Evolutionary conservation across 1,140 invertebrate species (phyloP), one percentile per base, ranked within the genome.

Genomic region (Sinonovacula constricta): DNA sequence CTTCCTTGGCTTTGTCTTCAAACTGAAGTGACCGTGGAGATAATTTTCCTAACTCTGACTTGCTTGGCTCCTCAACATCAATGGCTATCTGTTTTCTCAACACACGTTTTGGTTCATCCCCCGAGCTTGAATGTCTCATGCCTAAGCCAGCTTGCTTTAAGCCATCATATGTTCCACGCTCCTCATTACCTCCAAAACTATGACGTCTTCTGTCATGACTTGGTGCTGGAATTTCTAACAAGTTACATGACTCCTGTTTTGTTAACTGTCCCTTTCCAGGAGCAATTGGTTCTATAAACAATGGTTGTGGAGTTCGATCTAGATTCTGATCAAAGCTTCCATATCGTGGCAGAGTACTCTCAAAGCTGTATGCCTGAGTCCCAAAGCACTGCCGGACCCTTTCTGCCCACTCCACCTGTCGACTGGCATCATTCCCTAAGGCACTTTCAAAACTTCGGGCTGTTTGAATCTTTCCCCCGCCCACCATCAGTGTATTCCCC

Each of bases 361-460:
- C 72, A 49, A 76, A 76, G 24, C 72, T 76, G n/a, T 76, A 63
- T 14, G 72, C 62, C 1, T 33, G 33, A 57, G 56, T 76, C 3
- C 39, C 63, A 62, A 76, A 76, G 60, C 31, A 76, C 49, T 66
- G 62, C 28, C 28, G 54, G 5, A 60, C 62, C n/a, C 67, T 57
- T 39, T 54, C 72, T 62, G 57, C 53, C 18, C 24, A 26, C n/a
- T 66, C 39, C 22, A 59, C 63, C 31, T 76, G 62, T 5, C 63
- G 45, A 28, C 56, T 33, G 49, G 62, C 63, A 39, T 76, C 72
- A 59, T 56, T 66, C 2, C 45, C 60, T 76, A 76, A 76, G 72
- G 72, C 72, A 76, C 72, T 76, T 67, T 76, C 72, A 49, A 76
- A 76, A 76, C 72, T 76, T 51, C 56, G 54, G 22, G 72, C 72